Evolutionary conservation across 1,140 invertebrate genomes (phyloP), one percentile per base, ranked within the genome.

Genomic region (Tyrophagus putrescentiae): DNA sequence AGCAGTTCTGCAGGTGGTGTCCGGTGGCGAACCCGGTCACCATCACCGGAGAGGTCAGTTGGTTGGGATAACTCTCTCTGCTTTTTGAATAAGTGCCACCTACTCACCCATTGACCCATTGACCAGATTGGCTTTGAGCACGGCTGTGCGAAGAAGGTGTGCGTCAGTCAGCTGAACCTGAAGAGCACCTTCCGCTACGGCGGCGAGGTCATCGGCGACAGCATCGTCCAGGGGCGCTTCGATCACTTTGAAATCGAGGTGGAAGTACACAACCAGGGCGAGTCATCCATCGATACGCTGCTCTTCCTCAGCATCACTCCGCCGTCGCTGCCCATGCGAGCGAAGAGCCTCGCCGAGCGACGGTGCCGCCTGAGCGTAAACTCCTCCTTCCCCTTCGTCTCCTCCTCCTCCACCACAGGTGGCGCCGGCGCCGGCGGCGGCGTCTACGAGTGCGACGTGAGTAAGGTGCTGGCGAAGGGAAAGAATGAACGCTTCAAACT

Each of bases 261-360:
- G 29, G 3, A 18, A 11, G 31, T 58, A 18, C 13, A 6, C 9
- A 58, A 58, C 53, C 13, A n/a, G 6, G 57, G n/a, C 25, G 57
- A 58, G 27, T 42, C 57, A 16, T 58, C 57, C 5, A 58, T 58
- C 27, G 31, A 58, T 31, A 58, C 57, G n/a, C 36, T 29, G 34
- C 11, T 58, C 13, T 11, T 58, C 16, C 41, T 58, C 13, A 7
- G 13, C 11, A 57, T 57, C 9, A 18, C 18, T 5, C 39, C 53
- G 4, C 4, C 34, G 6, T 39, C 27, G 45, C 18, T 58, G 13
- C 25, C 31, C 53, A 7, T 58, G 16, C 34, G 6, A 58, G 54
- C n/a, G n/a, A n/a, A n/a, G n/a, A n/a, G n/a, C n/a, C n/a, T n/a
- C n/a, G n/a, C n/a, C n/a, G n/a, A n/a, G n/a, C n/a, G n/a, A n/a